A percentile compares a stretch with the other conserved stretches of the same genome.
These are phyloP conservation scores for Idaea dimidiata DNA, from an alignment of 2,888 invertebrate species.

Conservation along the genomic window DNA sequence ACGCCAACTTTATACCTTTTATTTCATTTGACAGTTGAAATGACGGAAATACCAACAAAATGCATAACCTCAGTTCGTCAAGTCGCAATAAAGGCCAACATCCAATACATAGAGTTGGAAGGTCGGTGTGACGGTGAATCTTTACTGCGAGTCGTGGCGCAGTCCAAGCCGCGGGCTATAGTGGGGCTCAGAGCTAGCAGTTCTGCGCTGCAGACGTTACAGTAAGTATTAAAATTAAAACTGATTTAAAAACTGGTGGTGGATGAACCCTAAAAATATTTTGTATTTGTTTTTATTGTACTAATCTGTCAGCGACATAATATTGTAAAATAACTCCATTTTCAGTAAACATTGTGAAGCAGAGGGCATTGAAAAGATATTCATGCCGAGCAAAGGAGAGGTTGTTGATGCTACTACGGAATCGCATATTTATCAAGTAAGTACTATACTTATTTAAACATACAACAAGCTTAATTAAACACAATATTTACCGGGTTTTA, in stretches of 20 bases:
- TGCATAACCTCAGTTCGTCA: conserved; percentile 88
- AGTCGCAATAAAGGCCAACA: conserved; percentile 90
- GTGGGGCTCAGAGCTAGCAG: conserved; percentile 74
- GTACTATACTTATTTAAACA: background rate
- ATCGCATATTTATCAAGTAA: conserved; percentile 97
- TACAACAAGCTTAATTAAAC: too few species aligned
- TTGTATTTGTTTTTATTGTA: background rate
- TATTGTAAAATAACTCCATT: background rate
- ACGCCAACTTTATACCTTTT: background rate
- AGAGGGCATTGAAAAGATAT: conserved; percentile 84
- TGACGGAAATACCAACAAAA: conserved; percentile 92
- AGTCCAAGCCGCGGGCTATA: conserved; percentile 90
- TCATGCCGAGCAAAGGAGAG: conserved; percentile 91
- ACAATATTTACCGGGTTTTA: too few species aligned
- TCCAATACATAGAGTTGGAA: conserved; percentile 98
- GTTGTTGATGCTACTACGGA: conserved; percentile 97
- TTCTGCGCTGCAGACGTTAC: conserved; percentile 44
- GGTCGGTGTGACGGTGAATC: conserved; percentile 95
- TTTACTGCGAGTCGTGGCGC: conserved; percentile 88
- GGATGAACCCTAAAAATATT: background rate
- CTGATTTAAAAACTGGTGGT: too few species aligned
- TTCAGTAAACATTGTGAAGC: conserved; percentile 83
- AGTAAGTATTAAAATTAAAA: conserved; percentile 30
- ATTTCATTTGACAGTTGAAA: conserved; percentile 50
- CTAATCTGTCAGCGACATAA: too few species aligned